Percentiles rank a stretch among this genome's conserved stretches.
Conservation (phyloP, 2,113 vertebrate genomes). For the Chaenocephalus aceratus region DNA sequence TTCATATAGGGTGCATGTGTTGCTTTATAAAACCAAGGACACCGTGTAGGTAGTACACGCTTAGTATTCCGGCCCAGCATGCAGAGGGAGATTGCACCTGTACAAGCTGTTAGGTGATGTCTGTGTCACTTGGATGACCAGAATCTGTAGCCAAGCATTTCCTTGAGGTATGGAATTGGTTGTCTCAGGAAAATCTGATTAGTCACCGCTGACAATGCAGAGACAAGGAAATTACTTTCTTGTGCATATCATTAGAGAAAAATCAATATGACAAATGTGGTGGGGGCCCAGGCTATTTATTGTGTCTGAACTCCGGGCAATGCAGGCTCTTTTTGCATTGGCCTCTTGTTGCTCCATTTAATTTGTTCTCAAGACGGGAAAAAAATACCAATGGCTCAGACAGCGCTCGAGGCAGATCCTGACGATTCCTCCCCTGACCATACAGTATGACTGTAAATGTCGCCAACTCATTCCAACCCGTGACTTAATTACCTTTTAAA, state of each 20-base stretch:
- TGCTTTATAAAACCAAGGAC: slow-evolving; percentile 55
- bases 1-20: background rate
- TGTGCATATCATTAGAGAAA: slow-evolving; percentile 90
- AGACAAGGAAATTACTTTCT: slow-evolving; percentile 90
- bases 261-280: slow-evolving; percentile 89
- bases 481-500: slow-evolving; percentile 74
- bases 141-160: slow-evolving; percentile 84
- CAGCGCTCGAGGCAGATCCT: slow-evolving; percentile 25
- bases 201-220: slow-evolving; percentile 88
- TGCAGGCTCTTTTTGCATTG: slow-evolving; percentile 60
- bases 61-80: slow-evolving; percentile 74
- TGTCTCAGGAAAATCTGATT: slow-evolving; percentile 84
- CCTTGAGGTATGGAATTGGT: slow-evolving; percentile 84
- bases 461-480: slow-evolving; percentile 51
- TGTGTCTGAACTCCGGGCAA: slow-evolving; percentile 78
- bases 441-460: slow-evolving; percentile 21
- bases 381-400: slow-evolving; percentile 42
- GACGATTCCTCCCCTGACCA: background rate
- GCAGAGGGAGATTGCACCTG: slow-evolving; percentile 71
- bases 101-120: slow-evolving; percentile 73
- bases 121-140: slow-evolving; percentile 79
- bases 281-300: slow-evolving; percentile 84
- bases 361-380: slow-evolving; percentile 71
- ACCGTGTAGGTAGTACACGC: slow-evolving; percentile 30
- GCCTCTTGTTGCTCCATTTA: slow-evolving; percentile 71